phyloP scores from a whole-genome alignment of 1,140 invertebrate species.

The Drosophila aff. region DNA sequence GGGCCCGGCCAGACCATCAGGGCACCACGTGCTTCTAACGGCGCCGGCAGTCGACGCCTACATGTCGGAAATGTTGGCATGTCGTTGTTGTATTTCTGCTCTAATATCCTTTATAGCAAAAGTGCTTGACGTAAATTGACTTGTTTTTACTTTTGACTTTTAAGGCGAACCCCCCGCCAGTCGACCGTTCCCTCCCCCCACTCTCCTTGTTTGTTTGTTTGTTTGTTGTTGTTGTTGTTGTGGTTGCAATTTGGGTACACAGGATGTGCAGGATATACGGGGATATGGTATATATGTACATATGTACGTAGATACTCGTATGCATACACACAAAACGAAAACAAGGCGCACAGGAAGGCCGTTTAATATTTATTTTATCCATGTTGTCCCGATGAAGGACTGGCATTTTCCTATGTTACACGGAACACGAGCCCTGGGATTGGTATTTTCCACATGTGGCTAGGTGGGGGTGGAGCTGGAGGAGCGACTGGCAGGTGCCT shows the following conservation, averaged over 20 bases:
- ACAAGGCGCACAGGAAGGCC: constrained; percentile 63
- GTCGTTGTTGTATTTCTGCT: constrained; percentile 84
- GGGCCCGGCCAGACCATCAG: constrained; percentile 6
- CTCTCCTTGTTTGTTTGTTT: constrained; percentile 38
- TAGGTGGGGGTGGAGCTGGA: too few species aligned
- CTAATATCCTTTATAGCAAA: constrained; percentile 84
- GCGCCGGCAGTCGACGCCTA: constrained; percentile 80
- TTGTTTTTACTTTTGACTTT: constrained; percentile 84
- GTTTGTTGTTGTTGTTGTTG: constrained; percentile 65
- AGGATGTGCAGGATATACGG: constrained; percentile 49
- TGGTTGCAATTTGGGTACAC: constrained; percentile 80
- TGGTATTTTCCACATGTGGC: constrained; percentile 1
- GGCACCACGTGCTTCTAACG: constrained; percentile 58
- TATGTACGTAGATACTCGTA: too few species aligned
- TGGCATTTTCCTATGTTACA: constrained; percentile 21
- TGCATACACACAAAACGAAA: constrained; percentile 31
- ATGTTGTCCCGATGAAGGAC: constrained; percentile 48
- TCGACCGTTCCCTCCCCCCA: neutral
- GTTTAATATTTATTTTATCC: constrained; percentile 82
- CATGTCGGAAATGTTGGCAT: constrained; percentile 84
- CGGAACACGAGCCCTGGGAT: constrained; percentile 9
- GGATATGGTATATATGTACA: neutral
- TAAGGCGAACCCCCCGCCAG: constrained; percentile 49
- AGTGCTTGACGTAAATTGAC: constrained; percentile 84
- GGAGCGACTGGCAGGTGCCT: constrained; percentile 5